Evolutionary conservation across 2,113 vertebrate genomes (phyloP).

Genomic region (Nycticorax nycticorax): DNA sequence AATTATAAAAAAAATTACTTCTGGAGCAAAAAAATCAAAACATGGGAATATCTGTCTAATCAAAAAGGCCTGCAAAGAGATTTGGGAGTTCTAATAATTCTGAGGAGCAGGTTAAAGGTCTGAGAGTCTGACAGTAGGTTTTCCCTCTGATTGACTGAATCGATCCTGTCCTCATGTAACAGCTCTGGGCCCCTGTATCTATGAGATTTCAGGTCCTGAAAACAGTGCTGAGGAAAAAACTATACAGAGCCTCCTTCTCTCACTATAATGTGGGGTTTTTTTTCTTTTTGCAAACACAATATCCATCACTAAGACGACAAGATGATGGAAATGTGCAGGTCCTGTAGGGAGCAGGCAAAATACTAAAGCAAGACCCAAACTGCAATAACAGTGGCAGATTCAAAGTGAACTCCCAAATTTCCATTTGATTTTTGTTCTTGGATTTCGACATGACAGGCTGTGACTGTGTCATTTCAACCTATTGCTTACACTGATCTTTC

Average conservation of each 20-base stretch:
- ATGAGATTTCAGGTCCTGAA: conserved; percentile 27
- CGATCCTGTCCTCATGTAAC: conserved; percentile 61
- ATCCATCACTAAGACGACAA: conserved; percentile 54
- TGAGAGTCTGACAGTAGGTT: conserved; percentile 66
- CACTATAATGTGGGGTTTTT: neutral
- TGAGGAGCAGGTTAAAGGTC: conserved; percentile 74
- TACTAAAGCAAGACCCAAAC: neutral
- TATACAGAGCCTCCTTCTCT: neutral
- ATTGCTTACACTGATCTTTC: neutral
- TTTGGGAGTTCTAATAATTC: conserved; percentile 77
- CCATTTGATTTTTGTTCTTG: neutral
- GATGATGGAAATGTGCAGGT: conserved; percentile 8
- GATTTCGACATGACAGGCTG: neutral
- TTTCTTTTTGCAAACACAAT: conserved; percentile 12
- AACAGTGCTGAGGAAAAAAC: neutral
- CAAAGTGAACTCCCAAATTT: neutral
- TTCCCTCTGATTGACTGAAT: conserved; percentile 74
- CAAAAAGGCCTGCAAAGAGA: conserved; percentile 73
- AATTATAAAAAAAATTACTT: conserved; percentile 82
- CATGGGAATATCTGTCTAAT: conserved; percentile 73
- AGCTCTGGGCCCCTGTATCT: conserved; percentile 21
- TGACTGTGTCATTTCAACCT: neutral
- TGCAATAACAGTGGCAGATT: neutral
- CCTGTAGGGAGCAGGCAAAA: neutral
- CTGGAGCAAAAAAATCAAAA: conserved; percentile 79